Conservation (phyloP, 2,888 invertebrate species). For the Nomada ruficornis region DNA sequence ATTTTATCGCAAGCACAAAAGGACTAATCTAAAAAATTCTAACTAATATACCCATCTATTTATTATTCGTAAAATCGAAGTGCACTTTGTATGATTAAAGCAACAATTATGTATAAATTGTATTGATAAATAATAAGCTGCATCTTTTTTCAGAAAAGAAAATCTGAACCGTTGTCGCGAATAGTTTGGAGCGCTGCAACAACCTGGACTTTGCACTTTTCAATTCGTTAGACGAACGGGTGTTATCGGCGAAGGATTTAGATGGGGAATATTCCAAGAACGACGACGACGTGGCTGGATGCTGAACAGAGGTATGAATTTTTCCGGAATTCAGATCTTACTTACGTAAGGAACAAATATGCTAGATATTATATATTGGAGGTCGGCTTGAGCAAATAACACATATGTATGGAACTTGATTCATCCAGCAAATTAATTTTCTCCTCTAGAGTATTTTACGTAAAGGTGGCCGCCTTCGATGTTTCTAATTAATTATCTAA, state of each 20-base stretch:
- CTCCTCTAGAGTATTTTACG: not conserved
- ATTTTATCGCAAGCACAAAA: too few relatives aligned
- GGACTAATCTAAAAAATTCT: too few relatives aligned
- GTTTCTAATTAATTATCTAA: too few relatives aligned
- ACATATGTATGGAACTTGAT: too few relatives aligned
- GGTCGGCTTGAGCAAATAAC: not conserved
- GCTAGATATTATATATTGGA: not conserved
- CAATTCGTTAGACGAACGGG: not conserved
- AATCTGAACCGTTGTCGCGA: too few relatives aligned
- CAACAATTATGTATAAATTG: too few relatives aligned
- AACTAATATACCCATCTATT: not conserved
- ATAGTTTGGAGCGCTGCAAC: not conserved
- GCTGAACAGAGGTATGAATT: not conserved
- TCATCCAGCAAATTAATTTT: not conserved
- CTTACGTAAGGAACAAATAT: slow-evolving; percentile 14
- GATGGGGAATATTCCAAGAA: slow-evolving; percentile 2
- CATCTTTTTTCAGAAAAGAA: not conserved
- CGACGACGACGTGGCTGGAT: not conserved
- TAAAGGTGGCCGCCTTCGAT: too few relatives aligned
- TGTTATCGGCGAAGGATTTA: slow-evolving; percentile 13
- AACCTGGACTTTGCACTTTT: slow-evolving; percentile 1
- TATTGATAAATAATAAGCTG: not conserved
- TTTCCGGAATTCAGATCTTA: not conserved
- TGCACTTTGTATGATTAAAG: too few relatives aligned
- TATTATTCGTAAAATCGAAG: not conserved